Percentiles rank a stretch among this genome's conserved stretches.
phyloP scores from a whole-genome alignment of 2,113 vertebrate species.

The Pteruthius melanotis region DNA sequence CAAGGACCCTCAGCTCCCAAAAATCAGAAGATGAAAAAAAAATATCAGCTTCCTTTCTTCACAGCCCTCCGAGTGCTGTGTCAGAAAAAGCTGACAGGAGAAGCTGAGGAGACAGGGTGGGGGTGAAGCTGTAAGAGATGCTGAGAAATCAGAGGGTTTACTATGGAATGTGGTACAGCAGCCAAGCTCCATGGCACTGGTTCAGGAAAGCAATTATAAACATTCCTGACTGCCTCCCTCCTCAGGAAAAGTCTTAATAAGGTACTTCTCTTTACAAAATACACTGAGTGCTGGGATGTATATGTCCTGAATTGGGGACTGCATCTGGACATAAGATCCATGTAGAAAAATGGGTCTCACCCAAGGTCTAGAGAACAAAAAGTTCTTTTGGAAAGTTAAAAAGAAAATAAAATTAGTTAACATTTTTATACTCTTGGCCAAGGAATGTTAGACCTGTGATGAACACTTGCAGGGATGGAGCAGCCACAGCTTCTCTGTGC shows the following conservation, averaged over 20 bases:
- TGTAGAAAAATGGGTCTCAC: background rate
- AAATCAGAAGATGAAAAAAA: background rate
- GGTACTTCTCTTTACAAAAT: background rate
- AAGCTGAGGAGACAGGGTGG: background rate
- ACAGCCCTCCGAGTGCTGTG: background rate
- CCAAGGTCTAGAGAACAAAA: background rate
- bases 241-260: background rate
- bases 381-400: background rate
- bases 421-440: background rate
- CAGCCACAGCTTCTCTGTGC: background rate
- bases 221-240: constrained; percentile 7
- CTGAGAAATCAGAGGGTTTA: background rate
- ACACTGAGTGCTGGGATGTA: background rate
- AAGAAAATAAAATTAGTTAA: background rate
- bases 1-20: background rate
- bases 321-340: background rate
- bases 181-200: constrained; percentile 1
- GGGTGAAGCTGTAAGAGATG: background rate
- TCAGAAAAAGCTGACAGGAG: background rate
- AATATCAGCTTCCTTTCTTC: background rate
- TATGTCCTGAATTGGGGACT: background rate
- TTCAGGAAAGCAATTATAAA: constrained; percentile 42
- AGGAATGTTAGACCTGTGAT: background rate
- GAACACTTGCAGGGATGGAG: background rate
- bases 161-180: background rate